Base-by-base conservation (phyloP, 2,113 vertebrate species). In the Corapipo altera region DNA sequence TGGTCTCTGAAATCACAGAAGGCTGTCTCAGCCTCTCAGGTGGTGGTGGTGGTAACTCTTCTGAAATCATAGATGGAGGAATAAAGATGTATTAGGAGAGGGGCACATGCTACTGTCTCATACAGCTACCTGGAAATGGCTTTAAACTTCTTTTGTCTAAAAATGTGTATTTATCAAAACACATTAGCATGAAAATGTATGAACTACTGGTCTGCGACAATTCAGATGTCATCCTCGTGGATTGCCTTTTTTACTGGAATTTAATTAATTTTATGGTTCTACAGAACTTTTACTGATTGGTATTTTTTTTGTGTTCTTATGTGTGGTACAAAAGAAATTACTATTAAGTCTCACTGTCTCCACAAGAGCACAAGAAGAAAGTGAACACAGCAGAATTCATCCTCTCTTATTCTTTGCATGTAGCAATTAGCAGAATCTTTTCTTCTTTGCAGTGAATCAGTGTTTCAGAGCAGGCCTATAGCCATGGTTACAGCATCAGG, bases 401-500 rank as follows among this genome's bases (percentile, higher is more conserved):
- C 22, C 35, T 44, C 28, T 19, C 22, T 41, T 92, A 28, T 39
- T 46, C 28, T 46, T 26, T 14, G 9, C 5, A 1, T 3, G 4
- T 28, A 46, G 16, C 28, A 51, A 21, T 39, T 75, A 70, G 30
- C 11, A 54, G 5, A 1, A 0, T 6, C 0, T 6, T 72, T 74
- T 51, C 21, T 52, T 46, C 49, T 77, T 18, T 7, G 2, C 3
- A 22, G 17, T 0, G 0, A 75, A 39, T 12, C 33, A 67, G 17
- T 7, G 28, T 26, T 64, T 30, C 33, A 82, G 43, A 62, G n/a
- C 30, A 33, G 17, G n/a, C 4, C 37, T 37, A 22, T 3, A 61
- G 51, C 17, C 10, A 0, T 10, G 10, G 5, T 35, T 48, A 33
- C 3, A 64, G 15, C 43, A 59, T 44, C 23, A 4, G 8, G 20